Conservation (phyloP, 2,888 invertebrate species). For the Flexamia atlantica region DNA sequence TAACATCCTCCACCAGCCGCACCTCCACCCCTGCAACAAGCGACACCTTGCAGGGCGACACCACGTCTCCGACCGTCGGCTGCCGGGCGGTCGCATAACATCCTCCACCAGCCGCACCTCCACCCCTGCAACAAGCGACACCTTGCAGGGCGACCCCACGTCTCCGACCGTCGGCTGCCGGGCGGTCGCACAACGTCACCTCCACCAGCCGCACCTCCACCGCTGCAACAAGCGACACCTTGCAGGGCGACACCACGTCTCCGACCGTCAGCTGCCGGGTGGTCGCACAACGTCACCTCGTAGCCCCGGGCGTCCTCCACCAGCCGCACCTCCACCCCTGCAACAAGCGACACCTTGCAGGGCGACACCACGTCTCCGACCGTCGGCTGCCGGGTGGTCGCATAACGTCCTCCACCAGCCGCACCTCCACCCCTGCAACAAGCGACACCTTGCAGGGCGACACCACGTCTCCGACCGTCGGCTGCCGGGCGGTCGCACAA, state of each 20-base stretch:
- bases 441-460: not conserved
- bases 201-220: slow-evolving; percentile 72
- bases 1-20: slow-evolving; percentile 68
- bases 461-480: slow-evolving; percentile 66
- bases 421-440: slow-evolving; percentile 73
- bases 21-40: slow-evolving; percentile 72
- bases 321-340: slow-evolving; percentile 73
- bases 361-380: slow-evolving; percentile 73
- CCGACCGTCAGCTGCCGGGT: slow-evolving; percentile 6
- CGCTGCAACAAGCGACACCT: slow-evolving; percentile 92
- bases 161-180: slow-evolving; percentile 20
- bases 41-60: slow-evolving; percentile 80
- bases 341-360: slow-evolving; percentile 95
- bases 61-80: slow-evolving; percentile 62
- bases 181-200: slow-evolving; percentile 73
- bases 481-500: slow-evolving; percentile 35
- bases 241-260: slow-evolving; percentile 80
- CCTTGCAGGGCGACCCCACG: slow-evolving; percentile 84
- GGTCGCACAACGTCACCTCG: slow-evolving; percentile 48
- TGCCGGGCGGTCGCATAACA: not conserved
- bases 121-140: slow-evolving; percentile 83
- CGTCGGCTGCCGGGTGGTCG: slow-evolving; percentile 1
- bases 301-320: slow-evolving; percentile 60
- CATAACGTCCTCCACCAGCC: slow-evolving; percentile 67
- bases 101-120: not conserved